Percentiles rank a stretch among this genome's conserved stretches.
phyloP scores from a whole-genome alignment of 1,140 invertebrate species.

The Drosophila persimilis region DNA sequence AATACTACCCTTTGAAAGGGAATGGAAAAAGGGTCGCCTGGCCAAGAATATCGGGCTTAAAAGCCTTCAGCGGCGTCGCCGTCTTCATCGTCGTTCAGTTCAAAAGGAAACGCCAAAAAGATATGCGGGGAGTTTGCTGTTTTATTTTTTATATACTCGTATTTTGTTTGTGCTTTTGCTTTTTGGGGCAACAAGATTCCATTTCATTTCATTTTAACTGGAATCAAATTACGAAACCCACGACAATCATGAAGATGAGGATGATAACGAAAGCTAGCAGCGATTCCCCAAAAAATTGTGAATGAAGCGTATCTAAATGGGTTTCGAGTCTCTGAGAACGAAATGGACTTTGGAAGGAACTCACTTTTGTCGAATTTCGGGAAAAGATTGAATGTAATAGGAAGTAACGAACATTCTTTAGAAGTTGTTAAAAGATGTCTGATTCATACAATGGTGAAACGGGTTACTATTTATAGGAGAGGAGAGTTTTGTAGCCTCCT shows the following conservation, averaged over 20 bases:
- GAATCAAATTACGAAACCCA: conserved; percentile 78
- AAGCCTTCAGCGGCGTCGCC: conserved; percentile 30
- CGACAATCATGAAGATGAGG: conserved; percentile 40
- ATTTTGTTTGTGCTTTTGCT: conserved; percentile 25
- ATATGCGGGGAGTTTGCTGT: conserved; percentile 40
- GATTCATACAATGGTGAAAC: no score
- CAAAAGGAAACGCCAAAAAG: conserved; percentile 68
- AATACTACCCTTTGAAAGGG: conserved; percentile 21
- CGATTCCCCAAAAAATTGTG: conserved; percentile 27
- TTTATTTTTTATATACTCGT: conserved; percentile 10
- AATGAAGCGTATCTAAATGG: conserved; percentile 23
- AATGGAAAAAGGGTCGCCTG: conserved; percentile 29
- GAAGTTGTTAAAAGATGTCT: no score
- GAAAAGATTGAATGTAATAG: conserved; percentile 2
- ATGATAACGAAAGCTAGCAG: conserved; percentile 27
- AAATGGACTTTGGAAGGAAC: not conserved
- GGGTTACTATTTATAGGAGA: no score
- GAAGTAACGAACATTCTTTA: no score
- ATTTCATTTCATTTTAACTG: conserved; percentile 72
- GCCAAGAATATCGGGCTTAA: conserved; percentile 40
- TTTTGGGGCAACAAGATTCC: conserved; percentile 72
- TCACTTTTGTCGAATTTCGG: not conserved
- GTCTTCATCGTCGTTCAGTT: conserved; percentile 31
- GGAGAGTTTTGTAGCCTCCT: no score
- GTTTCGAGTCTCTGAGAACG: conserved; percentile 6